Conservation (phyloP, 2,113 vertebrate genomes). For the Shinisaurus crocodilurus region DNA sequence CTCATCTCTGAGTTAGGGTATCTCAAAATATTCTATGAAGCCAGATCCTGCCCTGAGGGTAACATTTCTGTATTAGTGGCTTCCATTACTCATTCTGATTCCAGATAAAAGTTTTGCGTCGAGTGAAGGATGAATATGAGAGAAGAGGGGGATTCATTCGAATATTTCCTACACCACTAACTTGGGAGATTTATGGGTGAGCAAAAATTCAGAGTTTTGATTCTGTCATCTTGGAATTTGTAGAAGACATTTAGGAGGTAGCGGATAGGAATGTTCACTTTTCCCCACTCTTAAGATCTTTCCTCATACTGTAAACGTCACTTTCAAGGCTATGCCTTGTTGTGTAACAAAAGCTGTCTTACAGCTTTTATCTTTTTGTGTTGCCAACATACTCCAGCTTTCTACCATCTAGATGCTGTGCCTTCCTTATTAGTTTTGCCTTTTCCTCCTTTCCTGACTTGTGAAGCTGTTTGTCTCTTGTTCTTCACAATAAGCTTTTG, state of each 20-base stretch:
- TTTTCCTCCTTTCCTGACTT: conserved; percentile 9
- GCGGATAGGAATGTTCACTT: neutral
- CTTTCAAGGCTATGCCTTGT: neutral
- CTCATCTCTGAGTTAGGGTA: neutral
- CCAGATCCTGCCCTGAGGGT: neutral
- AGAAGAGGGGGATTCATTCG: conserved; percentile 93
- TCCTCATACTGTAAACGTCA: neutral
- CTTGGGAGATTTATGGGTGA: conserved; percentile 94
- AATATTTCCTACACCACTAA: conserved; percentile 93
- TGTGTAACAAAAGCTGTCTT: neutral
- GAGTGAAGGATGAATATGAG: conserved; percentile 91
- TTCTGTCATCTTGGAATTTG: neutral
- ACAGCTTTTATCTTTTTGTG: neutral
- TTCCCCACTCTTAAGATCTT: too few relatives aligned
- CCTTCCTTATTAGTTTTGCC: neutral
- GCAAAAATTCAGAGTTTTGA: conserved; percentile 15
- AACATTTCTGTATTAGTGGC: neutral
- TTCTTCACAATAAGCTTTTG: conserved; percentile 6
- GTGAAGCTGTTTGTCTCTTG: neutral
- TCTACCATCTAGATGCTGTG: neutral
- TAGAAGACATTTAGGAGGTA: neutral
- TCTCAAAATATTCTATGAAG: conserved; percentile 35
- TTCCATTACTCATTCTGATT: conserved; percentile 15
- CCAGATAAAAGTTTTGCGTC: conserved; percentile 90
- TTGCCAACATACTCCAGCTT: neutral